A percentile compares a stretch with the other conserved stretches of the same genome.
Conservation (phyloP, 2,888 invertebrate genomes). For the Bellardia bayeri region DNA sequence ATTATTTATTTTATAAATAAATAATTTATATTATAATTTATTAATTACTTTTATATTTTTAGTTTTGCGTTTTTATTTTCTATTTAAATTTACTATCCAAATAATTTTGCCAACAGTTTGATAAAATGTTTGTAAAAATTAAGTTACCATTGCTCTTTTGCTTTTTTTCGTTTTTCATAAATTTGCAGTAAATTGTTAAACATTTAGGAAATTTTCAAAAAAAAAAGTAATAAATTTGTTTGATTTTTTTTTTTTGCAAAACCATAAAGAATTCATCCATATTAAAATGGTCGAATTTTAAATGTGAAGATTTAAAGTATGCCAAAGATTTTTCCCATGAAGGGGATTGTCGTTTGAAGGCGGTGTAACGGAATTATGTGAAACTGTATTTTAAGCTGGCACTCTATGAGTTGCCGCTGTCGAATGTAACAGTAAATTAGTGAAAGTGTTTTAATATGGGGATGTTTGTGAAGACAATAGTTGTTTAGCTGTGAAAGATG, state of each 20-base stretch:
- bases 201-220: not conserved
- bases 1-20: too few relatives aligned
- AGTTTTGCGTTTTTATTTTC: not conserved
- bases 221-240: not conserved
- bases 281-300: conserved; percentile 7
- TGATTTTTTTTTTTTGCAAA: not conserved
- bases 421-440: not conserved
- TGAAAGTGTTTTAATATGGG: too few relatives aligned
- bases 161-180: not conserved
- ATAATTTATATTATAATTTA: not conserved
- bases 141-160: not conserved
- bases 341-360: not conserved
- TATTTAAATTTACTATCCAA: not conserved
- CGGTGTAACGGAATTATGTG: not conserved
- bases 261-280: not conserved
- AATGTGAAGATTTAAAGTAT: not conserved
- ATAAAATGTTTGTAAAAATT: not conserved
- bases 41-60: not conserved
- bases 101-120: not conserved
- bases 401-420: not conserved
- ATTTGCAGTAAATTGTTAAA: not conserved
- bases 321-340: conserved; percentile 6
- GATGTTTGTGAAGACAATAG: too few relatives aligned
- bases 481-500: too few relatives aligned
- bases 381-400: conserved; percentile 9